A percentile compares a stretch with the other conserved stretches of the same genome.
phyloP scores from a whole-genome alignment of 2,113 vertebrate species.

The Alligator mississippiensis region DNA sequence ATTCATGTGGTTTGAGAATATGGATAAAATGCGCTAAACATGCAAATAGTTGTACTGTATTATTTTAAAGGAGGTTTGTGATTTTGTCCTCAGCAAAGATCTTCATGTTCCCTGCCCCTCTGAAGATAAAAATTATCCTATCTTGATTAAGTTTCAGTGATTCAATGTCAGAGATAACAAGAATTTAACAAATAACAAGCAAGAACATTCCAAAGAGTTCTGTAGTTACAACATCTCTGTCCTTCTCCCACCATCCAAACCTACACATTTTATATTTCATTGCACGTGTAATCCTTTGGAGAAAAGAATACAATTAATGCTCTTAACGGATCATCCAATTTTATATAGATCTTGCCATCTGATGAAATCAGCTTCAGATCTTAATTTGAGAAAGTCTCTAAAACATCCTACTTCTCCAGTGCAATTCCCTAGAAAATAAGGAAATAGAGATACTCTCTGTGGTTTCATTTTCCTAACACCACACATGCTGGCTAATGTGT shows the following conservation, averaged over 20 bases:
- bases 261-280: slow-evolving; percentile 1
- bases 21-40: slow-evolving; percentile 39
- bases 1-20: slow-evolving; percentile 39
- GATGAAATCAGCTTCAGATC: neutral
- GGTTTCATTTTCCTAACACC: neutral
- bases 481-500: accelerated
- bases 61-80: slow-evolving; percentile 57
- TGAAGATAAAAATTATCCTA: slow-evolving; percentile 42
- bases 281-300: neutral
- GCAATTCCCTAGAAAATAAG: neutral
- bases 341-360: neutral
- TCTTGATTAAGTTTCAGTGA: slow-evolving; percentile 58
- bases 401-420: neutral
- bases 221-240: neutral
- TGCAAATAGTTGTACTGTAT: slow-evolving; percentile 51
- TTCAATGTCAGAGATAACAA: slow-evolving; percentile 53
- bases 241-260: slow-evolving; percentile 14
- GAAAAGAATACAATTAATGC: neutral
- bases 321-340: neutral
- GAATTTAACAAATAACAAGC: slow-evolving; percentile 18
- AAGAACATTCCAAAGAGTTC: slow-evolving; percentile 11
- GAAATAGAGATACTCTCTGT: neutral
- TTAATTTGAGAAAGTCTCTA: slow-evolving; percentile 7
- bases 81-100: slow-evolving; percentile 70
- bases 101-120: slow-evolving; percentile 53